Conservation (phyloP, 2,113 vertebrate genomes). For the Archilochus colubris region DNA sequence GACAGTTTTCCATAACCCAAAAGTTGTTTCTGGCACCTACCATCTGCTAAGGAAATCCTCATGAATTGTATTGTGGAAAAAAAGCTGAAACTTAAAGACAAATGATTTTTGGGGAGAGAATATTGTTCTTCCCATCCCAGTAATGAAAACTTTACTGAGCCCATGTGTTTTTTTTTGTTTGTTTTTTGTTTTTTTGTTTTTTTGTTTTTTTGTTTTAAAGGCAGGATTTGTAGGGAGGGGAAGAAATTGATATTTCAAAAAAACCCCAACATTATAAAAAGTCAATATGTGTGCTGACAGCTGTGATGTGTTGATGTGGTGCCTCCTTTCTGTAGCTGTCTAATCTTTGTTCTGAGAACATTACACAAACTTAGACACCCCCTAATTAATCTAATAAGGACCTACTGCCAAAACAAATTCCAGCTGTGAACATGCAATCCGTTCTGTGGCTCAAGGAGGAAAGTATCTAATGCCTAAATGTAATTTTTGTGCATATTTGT, state of each 20-base stretch:
- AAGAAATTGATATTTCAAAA: background rate
- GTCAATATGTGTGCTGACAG: background rate
- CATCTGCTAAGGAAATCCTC: background rate
- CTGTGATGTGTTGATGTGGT: background rate
- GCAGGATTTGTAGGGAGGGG: background rate
- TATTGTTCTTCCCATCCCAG: background rate
- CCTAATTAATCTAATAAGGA: slow-evolving; percentile 29
- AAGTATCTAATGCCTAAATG: background rate
- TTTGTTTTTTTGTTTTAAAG: background rate
- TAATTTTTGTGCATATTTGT: slow-evolving; percentile 57
- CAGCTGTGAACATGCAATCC: slow-evolving; percentile 44
- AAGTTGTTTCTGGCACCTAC: background rate
- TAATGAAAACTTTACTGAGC: background rate
- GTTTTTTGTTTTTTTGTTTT: too few relatives aligned
- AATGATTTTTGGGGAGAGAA: background rate
- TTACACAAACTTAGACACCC: background rate
- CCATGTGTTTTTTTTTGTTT: background rate
- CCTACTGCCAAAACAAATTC: slow-evolving; percentile 49
- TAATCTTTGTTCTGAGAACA: slow-evolving; percentile 29
- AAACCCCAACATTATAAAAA: background rate
- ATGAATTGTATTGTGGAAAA: background rate
- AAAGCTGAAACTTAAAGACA: background rate
- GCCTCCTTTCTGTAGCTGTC: background rate
- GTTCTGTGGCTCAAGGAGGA: slow-evolving; percentile 24
- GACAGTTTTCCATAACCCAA: background rate